Percentiles rank a stretch among this genome's conserved stretches.
phyloP scores from a whole-genome alignment of 2,113 vertebrate genomes.

The Casuarius casuarius region DNA sequence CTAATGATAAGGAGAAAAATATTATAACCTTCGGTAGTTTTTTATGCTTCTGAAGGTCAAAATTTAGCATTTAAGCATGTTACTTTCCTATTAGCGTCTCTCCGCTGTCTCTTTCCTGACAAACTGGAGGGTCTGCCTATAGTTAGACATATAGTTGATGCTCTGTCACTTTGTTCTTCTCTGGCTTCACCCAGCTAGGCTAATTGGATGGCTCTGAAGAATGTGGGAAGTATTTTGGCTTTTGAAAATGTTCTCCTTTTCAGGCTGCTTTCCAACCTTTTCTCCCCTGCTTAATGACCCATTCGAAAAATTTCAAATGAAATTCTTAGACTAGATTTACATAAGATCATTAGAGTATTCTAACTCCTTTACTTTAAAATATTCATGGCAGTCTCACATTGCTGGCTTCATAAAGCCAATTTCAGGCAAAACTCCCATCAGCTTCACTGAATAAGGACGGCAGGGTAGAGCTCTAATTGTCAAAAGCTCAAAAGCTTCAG shows the following conservation, averaged over 20 bases:
- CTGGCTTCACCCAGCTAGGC: neutral
- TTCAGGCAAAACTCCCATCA: conserved; percentile 54
- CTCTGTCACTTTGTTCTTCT: conserved; percentile 25
- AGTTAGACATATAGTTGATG: neutral
- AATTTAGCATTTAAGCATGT: neutral
- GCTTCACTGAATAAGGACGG: conserved; percentile 10
- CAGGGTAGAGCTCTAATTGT: conserved; percentile 52
- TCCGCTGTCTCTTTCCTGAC: neutral
- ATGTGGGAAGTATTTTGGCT: conserved; percentile 19
- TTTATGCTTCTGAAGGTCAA: neutral
- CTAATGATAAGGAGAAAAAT: neutral
- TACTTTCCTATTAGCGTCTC: neutral
- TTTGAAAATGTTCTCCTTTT: conserved; percentile 59
- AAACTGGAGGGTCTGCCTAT: neutral
- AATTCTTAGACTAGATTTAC: conserved; percentile 61
- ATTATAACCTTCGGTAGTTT: neutral
- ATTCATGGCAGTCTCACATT: conserved; percentile 63
- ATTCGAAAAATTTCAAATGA: conserved; percentile 44
- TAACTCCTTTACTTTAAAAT: conserved; percentile 67
- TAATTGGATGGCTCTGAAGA: conserved; percentile 55
- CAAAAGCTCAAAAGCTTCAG: conserved; percentile 15
- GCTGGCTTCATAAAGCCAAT: conserved; percentile 56
- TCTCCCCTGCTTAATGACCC: conserved; percentile 58
- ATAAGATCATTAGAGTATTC: conserved; percentile 61
- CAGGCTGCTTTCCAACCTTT: conserved; percentile 60